phyloP scores from a whole-genome alignment of 2,888 invertebrate species.

The Leptinotarsa peninsularis region DNA sequence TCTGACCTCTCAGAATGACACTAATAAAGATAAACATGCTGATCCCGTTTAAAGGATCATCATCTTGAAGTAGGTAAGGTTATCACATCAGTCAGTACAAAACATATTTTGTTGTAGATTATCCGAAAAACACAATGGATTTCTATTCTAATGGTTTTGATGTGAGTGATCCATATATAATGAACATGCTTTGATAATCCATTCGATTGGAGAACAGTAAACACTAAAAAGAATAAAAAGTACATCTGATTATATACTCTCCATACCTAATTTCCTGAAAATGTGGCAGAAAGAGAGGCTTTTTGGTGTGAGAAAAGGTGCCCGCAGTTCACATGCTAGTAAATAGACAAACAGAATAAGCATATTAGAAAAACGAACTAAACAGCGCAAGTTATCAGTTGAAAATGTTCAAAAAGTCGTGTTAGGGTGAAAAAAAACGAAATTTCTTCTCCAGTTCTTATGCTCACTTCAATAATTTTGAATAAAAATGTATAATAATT shows the following conservation, averaged over 20 bases:
- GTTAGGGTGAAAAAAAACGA: not conserved
- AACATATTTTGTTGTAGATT: not conserved
- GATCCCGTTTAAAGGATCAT: not conserved
- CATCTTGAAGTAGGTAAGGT: not conserved
- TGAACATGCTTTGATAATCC: conserved; percentile 16
- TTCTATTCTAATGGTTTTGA: conserved; percentile 13
- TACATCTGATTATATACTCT: conserved; percentile 35
- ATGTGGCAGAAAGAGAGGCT: conserved; percentile 60
- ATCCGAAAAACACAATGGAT: not conserved
- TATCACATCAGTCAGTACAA: not conserved
- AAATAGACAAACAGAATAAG: conserved; percentile 39
- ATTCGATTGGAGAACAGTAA: conserved; percentile 19
- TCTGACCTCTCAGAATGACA: not conserved
- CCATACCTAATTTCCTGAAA: conserved; percentile 60
- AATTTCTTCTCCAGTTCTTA: not conserved
- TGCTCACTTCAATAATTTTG: conserved; percentile 11
- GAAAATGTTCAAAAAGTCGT: conserved; percentile 10
- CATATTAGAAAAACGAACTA: conserved; percentile 40
- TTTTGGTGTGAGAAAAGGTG: conserved; percentile 58
- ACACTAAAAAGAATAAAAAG: conserved; percentile 13
- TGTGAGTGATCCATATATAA: conserved; percentile 5
- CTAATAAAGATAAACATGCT: not conserved
- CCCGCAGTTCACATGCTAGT: conserved; percentile 59
- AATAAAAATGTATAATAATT: too few relatives aligned
- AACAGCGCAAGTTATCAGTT: conserved; percentile 6